Evolutionary conservation across 2,113 vertebrate species (phyloP).

Genomic region (Leucosticte australis): DNA sequence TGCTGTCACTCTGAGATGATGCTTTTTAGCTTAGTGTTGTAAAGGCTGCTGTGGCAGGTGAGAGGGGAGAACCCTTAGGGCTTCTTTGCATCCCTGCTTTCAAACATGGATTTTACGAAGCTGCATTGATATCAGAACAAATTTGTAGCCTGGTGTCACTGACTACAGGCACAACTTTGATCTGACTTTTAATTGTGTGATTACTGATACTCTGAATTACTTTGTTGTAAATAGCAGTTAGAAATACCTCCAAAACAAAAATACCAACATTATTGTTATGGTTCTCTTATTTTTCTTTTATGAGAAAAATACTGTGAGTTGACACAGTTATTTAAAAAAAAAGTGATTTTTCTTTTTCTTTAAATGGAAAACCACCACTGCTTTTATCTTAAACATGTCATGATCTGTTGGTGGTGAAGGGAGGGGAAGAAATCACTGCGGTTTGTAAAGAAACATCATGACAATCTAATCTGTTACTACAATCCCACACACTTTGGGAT

Average conservation of each 20-base stretch:
- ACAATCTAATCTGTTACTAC: neutral
- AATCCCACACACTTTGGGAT: neutral
- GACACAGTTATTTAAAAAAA: neutral
- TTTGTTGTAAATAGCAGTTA: neutral
- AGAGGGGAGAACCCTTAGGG: neutral
- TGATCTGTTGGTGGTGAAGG: neutral
- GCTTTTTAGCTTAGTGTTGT: neutral
- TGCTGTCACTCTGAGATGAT: neutral
- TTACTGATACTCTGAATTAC: neutral
- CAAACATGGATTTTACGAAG: neutral
- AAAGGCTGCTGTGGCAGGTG: neutral
- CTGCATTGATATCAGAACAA: neutral
- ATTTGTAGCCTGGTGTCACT: neutral
- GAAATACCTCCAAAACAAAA: neutral
- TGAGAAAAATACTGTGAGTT: neutral
- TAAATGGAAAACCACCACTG: neutral
- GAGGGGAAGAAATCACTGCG: neutral
- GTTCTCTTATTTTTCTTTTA: neutral
- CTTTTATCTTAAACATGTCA: neutral
- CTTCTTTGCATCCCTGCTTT: neutral
- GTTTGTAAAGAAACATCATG: neutral
- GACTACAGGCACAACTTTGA: neutral
- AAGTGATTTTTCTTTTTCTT: neutral
- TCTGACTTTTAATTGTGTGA: neutral
- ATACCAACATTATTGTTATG: rapidly evolving